Base-by-base conservation (phyloP, 2,888 invertebrate genomes). In the Acronicta aceris region DNA sequence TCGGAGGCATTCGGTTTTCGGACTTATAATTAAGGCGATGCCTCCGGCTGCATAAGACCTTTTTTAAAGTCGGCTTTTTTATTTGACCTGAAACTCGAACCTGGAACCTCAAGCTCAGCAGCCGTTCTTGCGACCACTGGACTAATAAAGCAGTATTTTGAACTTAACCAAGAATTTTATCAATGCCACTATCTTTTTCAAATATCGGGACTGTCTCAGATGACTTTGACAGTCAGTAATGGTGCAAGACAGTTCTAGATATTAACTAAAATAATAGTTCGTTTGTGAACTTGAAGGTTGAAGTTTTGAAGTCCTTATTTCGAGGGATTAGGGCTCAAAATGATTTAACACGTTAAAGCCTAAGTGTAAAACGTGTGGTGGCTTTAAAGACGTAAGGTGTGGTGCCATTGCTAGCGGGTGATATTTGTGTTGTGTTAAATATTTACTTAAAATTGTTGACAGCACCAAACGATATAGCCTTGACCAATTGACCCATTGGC, bases 181-280 rank as follows among this genome's bases (percentile, higher is more conserved):
- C 79, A 69, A 49, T 0, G 15, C 46, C 53, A 60, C 65, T 81
- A 82, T 81, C 82, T 73, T 68, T 75, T 79, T 78, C 75, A 78
- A 83, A 83, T 82, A 84, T 77, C 81, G 67, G 58, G 59, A 55
- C 66, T 21, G 21, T 75, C 73, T 71, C 69, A 81, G 83, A 86
- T 85, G 85, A 85, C 83, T 86, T 81, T 81, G 81, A 78, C 84
- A 84, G 80, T 84, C 85, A 75, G 82, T 86, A 86, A 86, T 81
- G 84, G 81, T 52, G 65, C 79, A 76, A 84, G 82, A 83, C 84
- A 81, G 84, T 83, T 81, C 77, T 50, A 75, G 81, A 82, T 83
- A 82, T 81, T 78, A 81, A 81, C 83, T 83, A 79, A 80, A 27
- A 59, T 78, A 74, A 27, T 27, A 10, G 27, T 68, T 59, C 61